phyloP scores from a whole-genome alignment of 2,888 invertebrate genomes.

The Agriopis leucophaearia region DNA sequence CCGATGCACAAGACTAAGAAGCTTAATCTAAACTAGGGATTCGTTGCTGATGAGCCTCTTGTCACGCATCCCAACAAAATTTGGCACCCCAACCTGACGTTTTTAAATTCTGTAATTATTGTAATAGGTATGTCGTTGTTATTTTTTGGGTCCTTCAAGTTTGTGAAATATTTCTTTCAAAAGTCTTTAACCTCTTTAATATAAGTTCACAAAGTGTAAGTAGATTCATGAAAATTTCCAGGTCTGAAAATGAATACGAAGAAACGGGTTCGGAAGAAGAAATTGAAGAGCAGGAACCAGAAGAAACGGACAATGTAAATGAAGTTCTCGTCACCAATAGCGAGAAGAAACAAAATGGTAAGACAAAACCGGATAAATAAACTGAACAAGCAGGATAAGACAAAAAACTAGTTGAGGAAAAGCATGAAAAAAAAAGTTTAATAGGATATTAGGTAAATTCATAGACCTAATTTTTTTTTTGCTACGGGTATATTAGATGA shows the following conservation, averaged over 20 bases:
- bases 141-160: too few relatives aligned
- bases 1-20: too few relatives aligned
- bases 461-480: too few relatives aligned
- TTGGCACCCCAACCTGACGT: too few relatives aligned
- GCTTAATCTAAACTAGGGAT: too few relatives aligned
- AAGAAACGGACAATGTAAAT: constrained; percentile 85
- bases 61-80: too few relatives aligned
- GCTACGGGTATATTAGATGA: too few relatives aligned
- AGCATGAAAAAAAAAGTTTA: not conserved
- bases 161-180: too few relatives aligned
- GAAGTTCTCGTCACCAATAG: constrained; percentile 72
- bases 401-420: not conserved
- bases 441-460: not conserved
- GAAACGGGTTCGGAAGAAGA: constrained; percentile 91
- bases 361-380: constrained; percentile 7
- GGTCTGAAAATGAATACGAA: constrained; percentile 89
- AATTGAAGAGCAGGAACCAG: constrained; percentile 89
- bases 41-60: too few relatives aligned
- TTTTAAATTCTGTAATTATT: too few relatives aligned
- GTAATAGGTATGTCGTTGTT: too few relatives aligned
- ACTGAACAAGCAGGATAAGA: not conserved
- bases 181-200: too few relatives aligned
- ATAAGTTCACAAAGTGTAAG: not conserved
- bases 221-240: constrained; percentile 51
- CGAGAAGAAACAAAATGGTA: constrained; percentile 78